A percentile compares a stretch with the other conserved stretches of the same genome.
Conservation (phyloP, 2,888 invertebrate genomes). For the Agrochola circellaris region DNA sequence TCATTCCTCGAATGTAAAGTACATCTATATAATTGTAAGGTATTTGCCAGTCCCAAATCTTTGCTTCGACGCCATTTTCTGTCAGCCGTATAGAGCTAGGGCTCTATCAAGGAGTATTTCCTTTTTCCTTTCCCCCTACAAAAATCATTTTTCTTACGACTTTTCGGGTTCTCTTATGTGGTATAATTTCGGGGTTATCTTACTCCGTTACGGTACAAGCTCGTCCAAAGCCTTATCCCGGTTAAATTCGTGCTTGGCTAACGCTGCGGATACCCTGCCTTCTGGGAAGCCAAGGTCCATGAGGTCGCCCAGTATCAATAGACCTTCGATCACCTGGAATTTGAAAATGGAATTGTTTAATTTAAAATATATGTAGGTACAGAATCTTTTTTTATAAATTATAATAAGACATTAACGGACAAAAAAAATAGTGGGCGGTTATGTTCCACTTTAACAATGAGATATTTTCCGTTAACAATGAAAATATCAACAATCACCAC, state of each 20-base stretch:
- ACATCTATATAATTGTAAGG: background rate
- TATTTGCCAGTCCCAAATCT: slow-evolving; percentile 9
- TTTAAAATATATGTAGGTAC: background rate
- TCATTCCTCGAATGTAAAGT: background rate
- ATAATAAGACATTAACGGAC: too few relatives aligned
- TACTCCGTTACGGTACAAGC: slow-evolving; percentile 92
- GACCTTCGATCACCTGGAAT: slow-evolving; percentile 94
- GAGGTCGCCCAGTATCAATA: slow-evolving; percentile 94
- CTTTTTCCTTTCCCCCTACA: slow-evolving; percentile 25
- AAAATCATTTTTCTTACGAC: slow-evolving; percentile 47
- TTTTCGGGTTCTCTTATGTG: slow-evolving; percentile 51
- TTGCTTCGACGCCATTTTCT: slow-evolving; percentile 28
- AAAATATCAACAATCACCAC: background rate
- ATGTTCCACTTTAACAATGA: background rate
- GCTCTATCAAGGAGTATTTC: slow-evolving; percentile 25
- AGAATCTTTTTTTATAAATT: too few relatives aligned
- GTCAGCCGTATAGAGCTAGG: slow-evolving; percentile 32
- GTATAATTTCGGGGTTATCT: slow-evolving; percentile 27
- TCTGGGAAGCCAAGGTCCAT: slow-evolving; percentile 96
- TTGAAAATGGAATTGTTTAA: background rate
- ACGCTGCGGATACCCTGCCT: slow-evolving; percentile 93
- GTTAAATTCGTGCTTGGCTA: slow-evolving; percentile 95
- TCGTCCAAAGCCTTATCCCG: slow-evolving; percentile 96
- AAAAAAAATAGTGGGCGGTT: too few relatives aligned
- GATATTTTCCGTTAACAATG: background rate